Evolutionary conservation across 2,888 invertebrate genomes (phyloP), one percentile per base, ranked within the genome.

Genomic region (Abrostola triplasia): DNA sequence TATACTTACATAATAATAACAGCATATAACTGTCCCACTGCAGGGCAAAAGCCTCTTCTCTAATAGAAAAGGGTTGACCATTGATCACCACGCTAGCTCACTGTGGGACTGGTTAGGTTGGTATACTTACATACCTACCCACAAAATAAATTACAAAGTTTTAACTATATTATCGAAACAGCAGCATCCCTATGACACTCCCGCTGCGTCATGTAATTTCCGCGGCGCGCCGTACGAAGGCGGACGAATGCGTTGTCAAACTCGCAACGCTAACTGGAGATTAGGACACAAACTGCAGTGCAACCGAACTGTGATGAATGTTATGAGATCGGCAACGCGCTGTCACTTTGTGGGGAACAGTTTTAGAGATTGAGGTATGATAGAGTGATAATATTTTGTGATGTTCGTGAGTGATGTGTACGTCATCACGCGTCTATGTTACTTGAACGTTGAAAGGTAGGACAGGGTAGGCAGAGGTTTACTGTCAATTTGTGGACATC

Each of bases 191-290:
- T 57, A 55, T 42, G 62, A 59, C 70, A 62, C 49, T 66, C 50
- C 57, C 68, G 84, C 84, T 79, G 81, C 84, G 85, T 89, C 88
- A 89, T 89, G 90, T 89, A 88, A 89, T 89, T 90, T 88, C 89
- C 90, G 85, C 77, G 77, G 75, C 76, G 77, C 75, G 63, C 80
- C 74, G 74, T 73, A 73, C 76, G 83, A 77, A 67, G 77, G 73
- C 77, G 80, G 83, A 82, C 84, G 83, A 85, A 83, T 82, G 83
- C 83, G 84, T 83, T 83, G 85, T 83, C 86, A 85, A 86, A 85
- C 80, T 77, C 78, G 69, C 73, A 70, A 68, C 72, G 59, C 62
- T 70, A 66, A 66, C 80, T 71, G 64, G 70, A 73, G 79, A 67
- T 78, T 79, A 73, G 64, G 63, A 62, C 69, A 70, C 44, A 66